Evolutionary conservation across 2,113 vertebrate species (phyloP).

Genomic region (Ceratotherium simum): DNA sequence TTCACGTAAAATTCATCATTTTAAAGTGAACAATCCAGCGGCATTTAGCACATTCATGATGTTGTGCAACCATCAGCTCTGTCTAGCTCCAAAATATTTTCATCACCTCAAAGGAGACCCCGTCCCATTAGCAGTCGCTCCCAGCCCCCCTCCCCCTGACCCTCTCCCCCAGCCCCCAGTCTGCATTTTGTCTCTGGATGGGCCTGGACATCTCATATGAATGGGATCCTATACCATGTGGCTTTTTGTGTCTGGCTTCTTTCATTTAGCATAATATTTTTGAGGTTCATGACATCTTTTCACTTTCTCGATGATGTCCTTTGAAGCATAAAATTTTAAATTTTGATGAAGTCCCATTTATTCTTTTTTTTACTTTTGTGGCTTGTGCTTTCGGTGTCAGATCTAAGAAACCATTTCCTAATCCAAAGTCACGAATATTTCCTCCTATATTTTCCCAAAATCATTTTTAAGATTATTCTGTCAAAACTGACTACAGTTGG

Average conservation of each 20-base stretch:
- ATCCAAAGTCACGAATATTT: neutral
- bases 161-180: neutral
- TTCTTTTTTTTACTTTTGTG: neutral
- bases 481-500: no score
- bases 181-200: no score
- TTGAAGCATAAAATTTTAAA: neutral
- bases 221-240: no score
- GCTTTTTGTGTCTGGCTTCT: no score
- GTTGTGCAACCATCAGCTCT: neutral
- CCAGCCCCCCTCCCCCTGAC: neutral
- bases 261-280: accelerated
- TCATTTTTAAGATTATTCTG: neutral
- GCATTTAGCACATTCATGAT: accelerated
- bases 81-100: neutral
- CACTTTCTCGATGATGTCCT: accelerated
- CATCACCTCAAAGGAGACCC: neutral
- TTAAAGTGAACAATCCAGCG: neutral
- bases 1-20: no score
- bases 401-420: neutral
- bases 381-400: neutral
- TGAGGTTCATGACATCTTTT: accelerated
- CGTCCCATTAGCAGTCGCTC: no score
- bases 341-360: neutral
- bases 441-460: neutral
- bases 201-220: neutral